Percentiles rank a stretch among this genome's conserved stretches.
Evolutionary conservation across 2,797 vertebrate genomes (phyloP).

Genomic region (Malacoraja senta): DNA sequence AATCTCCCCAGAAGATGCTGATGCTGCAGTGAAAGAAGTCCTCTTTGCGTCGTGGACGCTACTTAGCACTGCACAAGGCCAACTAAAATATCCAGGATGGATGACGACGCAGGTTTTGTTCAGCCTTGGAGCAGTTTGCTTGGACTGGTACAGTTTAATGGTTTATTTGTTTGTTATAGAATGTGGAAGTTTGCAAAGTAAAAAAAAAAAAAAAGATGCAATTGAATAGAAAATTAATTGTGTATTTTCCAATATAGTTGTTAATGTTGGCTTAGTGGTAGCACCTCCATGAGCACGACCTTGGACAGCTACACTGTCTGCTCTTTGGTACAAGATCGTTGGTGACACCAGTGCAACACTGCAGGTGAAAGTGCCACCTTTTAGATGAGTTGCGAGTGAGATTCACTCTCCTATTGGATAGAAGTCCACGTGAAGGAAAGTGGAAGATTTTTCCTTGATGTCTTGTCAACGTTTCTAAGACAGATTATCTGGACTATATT

Average conservation of each 20-base stretch:
- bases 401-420: background rate
- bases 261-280: background rate
- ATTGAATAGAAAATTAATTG: too few relatives aligned
- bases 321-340: too few relatives aligned
- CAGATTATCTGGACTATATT: background rate
- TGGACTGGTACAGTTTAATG: slow-evolving; percentile 74
- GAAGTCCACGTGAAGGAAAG: background rate
- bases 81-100: slow-evolving; percentile 72
- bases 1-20: slow-evolving; percentile 75
- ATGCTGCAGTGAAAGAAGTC: slow-evolving; percentile 76
- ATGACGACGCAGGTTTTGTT: slow-evolving; percentile 90
- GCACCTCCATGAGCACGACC: background rate
- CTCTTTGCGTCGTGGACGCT: slow-evolving; percentile 77
- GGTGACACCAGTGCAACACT: too few relatives aligned
- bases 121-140: slow-evolving; percentile 85
- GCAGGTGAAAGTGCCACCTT: background rate
- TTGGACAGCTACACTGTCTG: background rate
- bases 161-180: background rate
- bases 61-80: slow-evolving; percentile 63
- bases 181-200: too few relatives aligned
- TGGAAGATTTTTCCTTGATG: background rate
- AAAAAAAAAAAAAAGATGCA: background rate
- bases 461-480: background rate
- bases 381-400: background rate
- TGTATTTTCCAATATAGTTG: background rate